Conservation (phyloP, 2,888 invertebrate species). For the Drosophila borborema region DNA sequence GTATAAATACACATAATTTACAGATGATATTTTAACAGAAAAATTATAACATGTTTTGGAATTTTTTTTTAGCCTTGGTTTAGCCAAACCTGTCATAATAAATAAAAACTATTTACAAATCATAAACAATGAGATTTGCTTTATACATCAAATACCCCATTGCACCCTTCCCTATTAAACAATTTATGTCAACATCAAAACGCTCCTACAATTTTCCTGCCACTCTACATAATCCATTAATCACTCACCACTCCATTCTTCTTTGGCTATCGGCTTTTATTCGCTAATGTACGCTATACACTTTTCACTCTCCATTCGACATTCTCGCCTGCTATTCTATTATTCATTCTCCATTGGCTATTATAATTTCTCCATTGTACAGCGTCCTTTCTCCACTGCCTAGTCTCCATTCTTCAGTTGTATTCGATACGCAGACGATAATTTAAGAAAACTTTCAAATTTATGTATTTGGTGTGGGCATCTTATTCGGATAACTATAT, state of each 20-base stretch:
- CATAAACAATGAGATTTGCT: neutral
- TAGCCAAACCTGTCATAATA: slow-evolving; percentile 39
- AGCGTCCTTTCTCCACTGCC: neutral
- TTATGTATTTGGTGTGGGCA: slow-evolving; percentile 15
- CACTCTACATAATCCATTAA: neutral
- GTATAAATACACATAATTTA: slow-evolving; percentile 11
- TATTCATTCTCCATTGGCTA: neutral
- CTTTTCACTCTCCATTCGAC: neutral
- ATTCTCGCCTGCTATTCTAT: neutral
- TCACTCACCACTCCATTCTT: neutral
- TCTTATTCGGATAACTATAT: slow-evolving; percentile 22
- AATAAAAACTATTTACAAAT: slow-evolving; percentile 40
- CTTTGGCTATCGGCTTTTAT: neutral
- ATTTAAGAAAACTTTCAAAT: slow-evolving; percentile 14
- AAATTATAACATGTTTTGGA: slow-evolving; percentile 30
- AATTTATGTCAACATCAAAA: neutral
- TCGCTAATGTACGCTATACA: no score
- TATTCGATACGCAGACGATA: neutral
- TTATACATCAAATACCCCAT: neutral
- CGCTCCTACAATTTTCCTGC: no score
- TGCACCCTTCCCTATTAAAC: neutral
- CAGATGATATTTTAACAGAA: slow-evolving; percentile 25
- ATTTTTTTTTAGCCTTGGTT: slow-evolving; percentile 37
- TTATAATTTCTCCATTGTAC: neutral
- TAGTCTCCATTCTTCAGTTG: neutral